Evolutionary conservation across 2,113 vertebrate genomes (phyloP).

Genomic region (Myodes glareolus): DNA sequence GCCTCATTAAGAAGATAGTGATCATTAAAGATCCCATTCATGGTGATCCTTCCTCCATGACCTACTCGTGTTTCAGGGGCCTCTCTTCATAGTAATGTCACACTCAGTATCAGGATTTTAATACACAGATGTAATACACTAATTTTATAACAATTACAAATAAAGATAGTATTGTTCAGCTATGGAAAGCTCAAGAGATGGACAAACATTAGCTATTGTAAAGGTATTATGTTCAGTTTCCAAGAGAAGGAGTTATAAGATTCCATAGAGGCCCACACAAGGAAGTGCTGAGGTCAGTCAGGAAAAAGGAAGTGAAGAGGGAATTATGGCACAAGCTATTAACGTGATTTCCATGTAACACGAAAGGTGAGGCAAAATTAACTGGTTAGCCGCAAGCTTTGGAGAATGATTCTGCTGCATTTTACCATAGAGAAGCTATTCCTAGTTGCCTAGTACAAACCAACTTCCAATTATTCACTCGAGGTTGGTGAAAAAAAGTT

Average conservation of each 20-base stretch:
- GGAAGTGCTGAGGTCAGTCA: background rate
- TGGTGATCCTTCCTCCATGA: background rate
- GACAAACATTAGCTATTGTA: background rate
- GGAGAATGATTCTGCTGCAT: background rate
- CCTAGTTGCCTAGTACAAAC: background rate
- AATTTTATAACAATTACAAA: background rate
- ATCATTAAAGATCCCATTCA: background rate
- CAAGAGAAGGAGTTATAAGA: background rate
- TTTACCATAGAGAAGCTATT: background rate
- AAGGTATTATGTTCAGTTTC: background rate
- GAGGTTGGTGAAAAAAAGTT: background rate
- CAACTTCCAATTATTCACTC: background rate
- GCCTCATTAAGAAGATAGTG: too few species aligned
- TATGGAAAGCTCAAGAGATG: background rate
- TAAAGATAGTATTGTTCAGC: background rate
- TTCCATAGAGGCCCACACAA: background rate
- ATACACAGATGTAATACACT: background rate
- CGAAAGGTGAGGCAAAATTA: background rate
- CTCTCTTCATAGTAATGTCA: background rate
- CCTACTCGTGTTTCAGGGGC: background rate
- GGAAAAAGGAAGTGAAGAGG: too few species aligned
- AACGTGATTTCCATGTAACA: background rate
- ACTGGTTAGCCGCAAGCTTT: background rate
- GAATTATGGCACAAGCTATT: background rate
- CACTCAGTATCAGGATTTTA: background rate